phyloP scores from a whole-genome alignment of 2,113 vertebrate genomes.

The Oryzias javanicus region DNA sequence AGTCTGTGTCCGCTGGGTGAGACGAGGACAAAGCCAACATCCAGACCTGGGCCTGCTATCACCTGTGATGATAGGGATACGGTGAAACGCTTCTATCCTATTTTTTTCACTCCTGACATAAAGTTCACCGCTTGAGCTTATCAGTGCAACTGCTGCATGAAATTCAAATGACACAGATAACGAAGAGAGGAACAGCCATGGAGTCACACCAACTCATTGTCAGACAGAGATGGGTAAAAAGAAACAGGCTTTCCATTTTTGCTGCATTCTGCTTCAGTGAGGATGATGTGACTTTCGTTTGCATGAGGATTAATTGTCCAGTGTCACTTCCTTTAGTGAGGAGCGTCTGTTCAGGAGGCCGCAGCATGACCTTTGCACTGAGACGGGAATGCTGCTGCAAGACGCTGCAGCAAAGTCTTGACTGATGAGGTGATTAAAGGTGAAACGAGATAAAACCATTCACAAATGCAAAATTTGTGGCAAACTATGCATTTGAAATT shows the following conservation, averaged over 20 bases:
- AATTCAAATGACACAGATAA: conserved; percentile 41
- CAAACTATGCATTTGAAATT: too few relatives aligned
- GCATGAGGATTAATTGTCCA: too few relatives aligned
- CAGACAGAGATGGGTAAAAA: fast-evolving
- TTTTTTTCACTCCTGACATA: background rate
- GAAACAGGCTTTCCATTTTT: too few relatives aligned
- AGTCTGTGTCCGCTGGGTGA: conserved; percentile 80
- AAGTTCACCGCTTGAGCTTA: background rate
- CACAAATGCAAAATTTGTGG: too few relatives aligned
- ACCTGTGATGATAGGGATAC: conserved; percentile 69
- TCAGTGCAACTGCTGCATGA: conserved; percentile 2
- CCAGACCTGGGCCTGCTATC: conserved; percentile 84
- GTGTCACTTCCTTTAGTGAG: too few relatives aligned
- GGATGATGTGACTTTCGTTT: too few relatives aligned
- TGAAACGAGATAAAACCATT: conserved; percentile 13
- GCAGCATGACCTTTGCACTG: background rate
- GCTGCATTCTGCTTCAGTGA: too few relatives aligned
- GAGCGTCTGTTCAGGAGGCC: background rate
- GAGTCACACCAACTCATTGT: background rate
- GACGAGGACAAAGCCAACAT: conserved; percentile 83
- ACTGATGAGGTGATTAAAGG: background rate
- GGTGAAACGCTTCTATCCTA: background rate
- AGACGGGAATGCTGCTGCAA: background rate
- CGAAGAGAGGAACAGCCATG: background rate
- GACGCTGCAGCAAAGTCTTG: background rate